Evolutionary conservation across 92 coral and sea anemone species (phyloP).

Genomic region (Plumapathes pennacea): DNA sequence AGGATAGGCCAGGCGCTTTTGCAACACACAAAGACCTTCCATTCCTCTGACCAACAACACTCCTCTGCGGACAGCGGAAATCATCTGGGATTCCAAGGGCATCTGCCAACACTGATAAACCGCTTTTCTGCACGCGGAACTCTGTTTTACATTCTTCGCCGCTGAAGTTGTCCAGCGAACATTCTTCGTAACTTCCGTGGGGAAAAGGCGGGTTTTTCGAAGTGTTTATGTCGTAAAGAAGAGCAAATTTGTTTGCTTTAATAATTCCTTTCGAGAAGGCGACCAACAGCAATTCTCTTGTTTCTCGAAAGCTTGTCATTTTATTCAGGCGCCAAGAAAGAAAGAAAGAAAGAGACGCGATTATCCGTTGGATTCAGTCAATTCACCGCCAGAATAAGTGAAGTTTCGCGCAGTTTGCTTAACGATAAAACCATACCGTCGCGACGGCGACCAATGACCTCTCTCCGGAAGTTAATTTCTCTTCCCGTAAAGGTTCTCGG

Average conservation of each 20-base stretch:
- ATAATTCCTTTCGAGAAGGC: constrained; percentile 3
- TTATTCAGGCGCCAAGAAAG: too few relatives aligned
- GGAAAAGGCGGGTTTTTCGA: constrained; percentile 20
- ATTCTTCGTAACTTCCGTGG: constrained; percentile 13
- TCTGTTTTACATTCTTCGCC: constrained; percentile 17
- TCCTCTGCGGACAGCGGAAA: constrained; percentile 16
- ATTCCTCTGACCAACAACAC: constrained; percentile 6
- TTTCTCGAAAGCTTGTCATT: constrained; percentile 34
- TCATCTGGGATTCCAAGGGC: constrained; percentile 17
- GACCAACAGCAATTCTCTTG: constrained; percentile 21
- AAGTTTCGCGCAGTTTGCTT: too few relatives aligned
- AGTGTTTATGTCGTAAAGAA: constrained; percentile 22
- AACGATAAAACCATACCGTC: too few relatives aligned
- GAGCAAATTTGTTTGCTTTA: constrained; percentile 11
- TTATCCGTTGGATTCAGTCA: too few relatives aligned
- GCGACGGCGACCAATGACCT: too few relatives aligned
- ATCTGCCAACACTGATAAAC: constrained; percentile 16
- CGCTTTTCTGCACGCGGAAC: constrained; percentile 22
- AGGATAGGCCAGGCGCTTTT: constrained; percentile 27
- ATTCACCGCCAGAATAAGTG: too few relatives aligned
- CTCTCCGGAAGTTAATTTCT: too few relatives aligned
- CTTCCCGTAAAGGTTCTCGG: too few relatives aligned
- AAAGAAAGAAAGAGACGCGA: too few relatives aligned
- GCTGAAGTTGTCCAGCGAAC: constrained; percentile 14
- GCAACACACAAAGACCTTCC: constrained; percentile 24